Evolutionary conservation across 2,797 vertebrate genomes (phyloP), one percentile per base, ranked within the genome.

Genomic region (Myotis findleyi): DNA sequence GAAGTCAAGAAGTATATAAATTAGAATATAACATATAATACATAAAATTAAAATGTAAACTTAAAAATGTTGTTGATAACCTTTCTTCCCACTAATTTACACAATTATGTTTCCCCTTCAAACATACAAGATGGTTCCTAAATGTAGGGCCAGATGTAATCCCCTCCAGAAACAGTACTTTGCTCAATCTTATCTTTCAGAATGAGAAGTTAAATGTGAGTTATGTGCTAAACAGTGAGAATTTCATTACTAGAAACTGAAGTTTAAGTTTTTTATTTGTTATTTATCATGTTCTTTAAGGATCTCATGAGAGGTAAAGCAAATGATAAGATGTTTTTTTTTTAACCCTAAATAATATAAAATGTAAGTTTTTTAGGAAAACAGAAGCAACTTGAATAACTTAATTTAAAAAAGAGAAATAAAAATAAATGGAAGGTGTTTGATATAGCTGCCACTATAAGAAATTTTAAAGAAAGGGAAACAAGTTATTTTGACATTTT

Each of bases 61-160:
- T 36, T 59, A 21, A 84, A 94, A 91, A 77, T 69, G n/a, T 36
- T 69, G 36, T 36, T 49, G 3, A 51, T 91, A 81, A 71, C 11
- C 41, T 88, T 82, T 95, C 9, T 96, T 86, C 71, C 57, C 30
- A 68, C 66, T 84, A 95, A 77, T 87, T 89, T 81, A 86, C 18
- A 85, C 71, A 94, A 94, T 94, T 94, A 55, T 66, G 59, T 57
- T 87, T 93, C 87, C 69, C 6, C 33, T 62, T 94, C 18, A 94
- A 85, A 90, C 27, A 84, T 7, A 79, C 0, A 71, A 47, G 13
- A 17, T 93, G n/a, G 10, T 72, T 96, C 96, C 84, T 71, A 94
- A 94, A 71, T 88, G 16, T 30, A 80, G 11, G 38, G 36, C 47
- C 87, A 94, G 92, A 97, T 97, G 77, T 33, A 95, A 93, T 90